Conservation (phyloP, 1,140 invertebrate species). For the Thaumetopoea pityocampa region DNA sequence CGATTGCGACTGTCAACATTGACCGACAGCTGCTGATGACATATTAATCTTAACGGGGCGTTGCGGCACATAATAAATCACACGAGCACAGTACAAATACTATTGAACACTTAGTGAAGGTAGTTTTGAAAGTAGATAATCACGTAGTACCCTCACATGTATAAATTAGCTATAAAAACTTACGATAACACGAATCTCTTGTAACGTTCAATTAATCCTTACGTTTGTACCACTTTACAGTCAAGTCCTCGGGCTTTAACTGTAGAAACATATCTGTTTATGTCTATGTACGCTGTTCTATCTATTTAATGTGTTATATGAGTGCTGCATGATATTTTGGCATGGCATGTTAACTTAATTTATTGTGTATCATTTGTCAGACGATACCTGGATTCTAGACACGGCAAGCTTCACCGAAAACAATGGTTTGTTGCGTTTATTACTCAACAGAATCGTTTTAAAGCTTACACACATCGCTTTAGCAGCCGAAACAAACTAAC, state of each 20-base stretch:
- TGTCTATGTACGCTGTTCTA: slow-evolving; percentile 6
- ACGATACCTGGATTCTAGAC: slow-evolving; percentile 72
- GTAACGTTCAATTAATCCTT: slow-evolving; percentile 13
- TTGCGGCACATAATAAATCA: slow-evolving; percentile 25
- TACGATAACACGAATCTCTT: too few relatives aligned
- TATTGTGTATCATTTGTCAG: slow-evolving; percentile 69
- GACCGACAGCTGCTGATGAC: slow-evolving; percentile 28
- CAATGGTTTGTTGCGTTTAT: slow-evolving; percentile 62
- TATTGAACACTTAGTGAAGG: slow-evolving; percentile 5
- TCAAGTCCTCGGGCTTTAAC: too few relatives aligned
- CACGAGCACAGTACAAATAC: slow-evolving; percentile 13
- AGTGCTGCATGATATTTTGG: slow-evolving; percentile 61
- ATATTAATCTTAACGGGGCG: slow-evolving; percentile 25
- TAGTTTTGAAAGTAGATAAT: slow-evolving; percentile 18
- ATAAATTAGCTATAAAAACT: slow-evolving; percentile 3
- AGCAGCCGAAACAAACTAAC: slow-evolving; percentile 18
- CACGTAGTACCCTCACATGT: slow-evolving; percentile 14
- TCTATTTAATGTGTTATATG: slow-evolving; percentile 24
- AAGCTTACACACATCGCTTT: slow-evolving; percentile 17
- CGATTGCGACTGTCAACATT: not conserved
- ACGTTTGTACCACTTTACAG: slow-evolving; percentile 10
- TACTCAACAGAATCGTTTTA: slow-evolving; percentile 15
- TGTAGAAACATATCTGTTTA: too few relatives aligned
- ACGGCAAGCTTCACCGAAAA: slow-evolving; percentile 52
- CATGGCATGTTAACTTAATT: slow-evolving; percentile 71